Conservation (phyloP, 2,113 vertebrate species). For the Neolamprologus hecqui region DNA sequence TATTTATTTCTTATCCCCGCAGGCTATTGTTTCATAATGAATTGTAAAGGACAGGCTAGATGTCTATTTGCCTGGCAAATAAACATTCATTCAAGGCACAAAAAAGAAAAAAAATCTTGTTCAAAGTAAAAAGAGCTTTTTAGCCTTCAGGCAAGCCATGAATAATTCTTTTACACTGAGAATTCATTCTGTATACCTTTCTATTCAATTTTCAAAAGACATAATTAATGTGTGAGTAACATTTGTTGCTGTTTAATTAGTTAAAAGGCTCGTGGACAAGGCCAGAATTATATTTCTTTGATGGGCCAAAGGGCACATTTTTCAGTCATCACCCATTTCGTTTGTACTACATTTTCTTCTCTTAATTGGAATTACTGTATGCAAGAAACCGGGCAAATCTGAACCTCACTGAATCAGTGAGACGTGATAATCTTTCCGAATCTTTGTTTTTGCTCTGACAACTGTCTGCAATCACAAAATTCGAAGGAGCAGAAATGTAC, state of each 20-base stretch:
- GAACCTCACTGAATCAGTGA: background rate
- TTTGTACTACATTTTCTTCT: background rate
- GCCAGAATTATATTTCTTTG: background rate
- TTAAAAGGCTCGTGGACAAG: background rate
- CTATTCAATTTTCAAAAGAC: background rate
- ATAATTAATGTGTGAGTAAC: background rate
- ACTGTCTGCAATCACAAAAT: background rate
- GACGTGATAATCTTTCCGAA: background rate
- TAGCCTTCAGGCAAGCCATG: background rate
- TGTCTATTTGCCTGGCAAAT: constrained; percentile 10
- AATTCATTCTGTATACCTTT: background rate
- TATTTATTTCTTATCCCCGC: constrained; percentile 5
- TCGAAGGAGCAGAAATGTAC: background rate
- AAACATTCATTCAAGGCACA: background rate
- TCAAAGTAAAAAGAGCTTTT: background rate
- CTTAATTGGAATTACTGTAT: background rate
- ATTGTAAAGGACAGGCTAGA: constrained; percentile 5
- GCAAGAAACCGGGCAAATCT: background rate
- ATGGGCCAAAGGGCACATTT: background rate
- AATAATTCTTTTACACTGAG: background rate
- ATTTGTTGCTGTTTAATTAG: constrained; percentile 10
- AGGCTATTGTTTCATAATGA: constrained; percentile 24
- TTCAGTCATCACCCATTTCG: background rate
- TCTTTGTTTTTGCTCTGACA: background rate
- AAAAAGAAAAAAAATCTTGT: background rate